A percentile compares a stretch with the other conserved stretches of the same genome.
Evolutionary conservation across 2,113 vertebrate species (phyloP).

Genomic region (Heterocephalus glaber): DNA sequence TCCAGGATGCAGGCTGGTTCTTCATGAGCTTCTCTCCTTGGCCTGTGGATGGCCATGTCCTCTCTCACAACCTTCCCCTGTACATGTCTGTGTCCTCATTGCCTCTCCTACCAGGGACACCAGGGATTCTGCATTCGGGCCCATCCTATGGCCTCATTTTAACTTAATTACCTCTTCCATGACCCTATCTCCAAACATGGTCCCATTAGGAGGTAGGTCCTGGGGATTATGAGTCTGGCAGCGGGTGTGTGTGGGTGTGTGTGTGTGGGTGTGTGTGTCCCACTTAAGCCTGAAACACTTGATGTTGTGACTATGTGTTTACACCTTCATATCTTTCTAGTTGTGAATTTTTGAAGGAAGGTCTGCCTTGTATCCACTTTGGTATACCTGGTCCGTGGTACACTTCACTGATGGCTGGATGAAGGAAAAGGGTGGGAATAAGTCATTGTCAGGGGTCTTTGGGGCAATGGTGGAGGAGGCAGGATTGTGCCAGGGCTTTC

Average conservation of each 20-base stretch:
- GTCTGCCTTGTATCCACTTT: background rate
- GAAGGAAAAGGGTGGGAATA: background rate
- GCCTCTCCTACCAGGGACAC: background rate
- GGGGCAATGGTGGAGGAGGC: background rate
- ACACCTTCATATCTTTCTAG: background rate
- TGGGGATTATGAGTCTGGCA: background rate
- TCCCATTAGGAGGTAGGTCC: background rate
- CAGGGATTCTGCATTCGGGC: background rate
- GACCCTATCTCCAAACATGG: background rate
- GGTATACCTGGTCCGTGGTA: background rate
- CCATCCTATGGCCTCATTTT: background rate
- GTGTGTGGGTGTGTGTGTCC: too few relatives aligned
- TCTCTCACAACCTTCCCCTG: background rate
- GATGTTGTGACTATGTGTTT: background rate
- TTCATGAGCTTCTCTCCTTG: background rate
- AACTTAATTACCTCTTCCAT: background rate
- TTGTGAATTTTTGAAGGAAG: background rate
- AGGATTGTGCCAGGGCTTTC: background rate
- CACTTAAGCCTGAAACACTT: background rate
- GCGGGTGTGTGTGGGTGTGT: too few relatives aligned
- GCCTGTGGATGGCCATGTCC: background rate
- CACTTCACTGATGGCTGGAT: background rate
- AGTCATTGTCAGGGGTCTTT: background rate
- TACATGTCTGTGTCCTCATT: background rate
- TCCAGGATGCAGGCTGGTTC: background rate